A percentile compares a stretch with the other conserved stretches of the same genome.
phyloP scores from a whole-genome alignment of 2,113 vertebrate species.

The Amazona vittata region DNA sequence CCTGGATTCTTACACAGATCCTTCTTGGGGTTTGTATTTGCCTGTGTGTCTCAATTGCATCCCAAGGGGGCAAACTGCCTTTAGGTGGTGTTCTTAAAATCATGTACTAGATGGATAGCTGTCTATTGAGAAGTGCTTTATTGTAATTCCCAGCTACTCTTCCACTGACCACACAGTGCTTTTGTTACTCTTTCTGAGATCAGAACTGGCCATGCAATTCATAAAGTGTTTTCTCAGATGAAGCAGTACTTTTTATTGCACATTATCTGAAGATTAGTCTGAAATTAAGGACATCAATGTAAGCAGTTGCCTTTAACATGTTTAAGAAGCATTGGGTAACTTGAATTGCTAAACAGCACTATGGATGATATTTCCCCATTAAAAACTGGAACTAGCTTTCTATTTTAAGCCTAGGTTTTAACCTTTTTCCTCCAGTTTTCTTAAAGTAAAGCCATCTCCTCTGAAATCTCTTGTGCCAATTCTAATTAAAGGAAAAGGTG shows the following conservation, averaged over 20 bases:
- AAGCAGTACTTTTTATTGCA: neutral
- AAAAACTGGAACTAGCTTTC: neutral
- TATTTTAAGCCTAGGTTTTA: slow-evolving; percentile 16
- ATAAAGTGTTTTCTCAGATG: neutral
- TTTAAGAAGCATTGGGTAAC: neutral
- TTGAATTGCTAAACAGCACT: neutral
- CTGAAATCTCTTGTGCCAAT: neutral
- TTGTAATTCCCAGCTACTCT: neutral
- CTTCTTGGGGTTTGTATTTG: neutral
- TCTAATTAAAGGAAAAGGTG: neutral
- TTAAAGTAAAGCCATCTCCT: neutral
- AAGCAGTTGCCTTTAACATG: neutral
- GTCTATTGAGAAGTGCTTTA: neutral
- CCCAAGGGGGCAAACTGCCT: neutral
- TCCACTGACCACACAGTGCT: neutral
- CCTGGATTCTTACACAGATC: neutral
- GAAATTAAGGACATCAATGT: neutral
- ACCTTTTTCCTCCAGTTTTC: neutral
- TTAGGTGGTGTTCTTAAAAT: neutral
- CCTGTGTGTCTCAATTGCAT: neutral
- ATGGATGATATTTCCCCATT: neutral
- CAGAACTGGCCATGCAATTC: neutral
- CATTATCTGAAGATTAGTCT: neutral
- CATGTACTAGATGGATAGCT: neutral
- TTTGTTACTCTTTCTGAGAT: neutral